Conservation (phyloP, 2,888 invertebrate species). For the Heteropelma amictum region DNA sequence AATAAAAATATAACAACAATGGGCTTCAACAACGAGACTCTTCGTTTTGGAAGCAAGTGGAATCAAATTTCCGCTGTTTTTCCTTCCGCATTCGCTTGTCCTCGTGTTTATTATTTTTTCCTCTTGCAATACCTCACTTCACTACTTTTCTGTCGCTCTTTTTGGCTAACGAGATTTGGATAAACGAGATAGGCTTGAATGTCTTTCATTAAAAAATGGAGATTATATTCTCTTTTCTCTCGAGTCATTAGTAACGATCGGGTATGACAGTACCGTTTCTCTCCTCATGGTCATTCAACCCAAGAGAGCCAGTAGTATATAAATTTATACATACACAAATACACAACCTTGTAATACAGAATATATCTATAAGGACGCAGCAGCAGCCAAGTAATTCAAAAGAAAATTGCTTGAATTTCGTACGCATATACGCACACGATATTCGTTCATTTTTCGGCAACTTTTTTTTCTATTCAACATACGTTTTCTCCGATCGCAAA, state of each 20-base stretch:
- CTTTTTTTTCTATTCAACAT: too few species aligned
- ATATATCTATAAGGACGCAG: not conserved
- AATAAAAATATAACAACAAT: constrained; percentile 23
- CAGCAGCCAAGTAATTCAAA: too few species aligned
- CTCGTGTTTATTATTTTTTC: constrained; percentile 14
- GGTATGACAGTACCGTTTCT: constrained; percentile 47
- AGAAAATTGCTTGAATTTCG: too few species aligned
- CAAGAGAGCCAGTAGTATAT: constrained; percentile 29
- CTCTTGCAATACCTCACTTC: constrained; percentile 12
- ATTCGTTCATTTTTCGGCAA: too few species aligned
- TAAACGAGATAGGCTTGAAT: constrained; percentile 16
- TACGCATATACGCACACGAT: too few species aligned
- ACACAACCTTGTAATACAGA: not conserved
- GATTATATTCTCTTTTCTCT: constrained; percentile 38
- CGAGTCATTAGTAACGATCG: constrained; percentile 44
- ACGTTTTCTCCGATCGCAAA: too few species aligned
- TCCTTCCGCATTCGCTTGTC: constrained; percentile 12
- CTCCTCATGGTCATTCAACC: constrained; percentile 47
- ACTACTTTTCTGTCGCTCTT: not conserved
- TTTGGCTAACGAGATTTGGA: too few species aligned
- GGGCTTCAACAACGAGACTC: constrained; percentile 1
- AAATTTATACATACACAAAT: not conserved
- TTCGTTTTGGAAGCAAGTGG: not conserved
- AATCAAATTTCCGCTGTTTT: constrained; percentile 48
- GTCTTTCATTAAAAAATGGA: constrained; percentile 48